phyloP scores from a whole-genome alignment of 1,140 invertebrate genomes.

The Chelonus insularis region DNA sequence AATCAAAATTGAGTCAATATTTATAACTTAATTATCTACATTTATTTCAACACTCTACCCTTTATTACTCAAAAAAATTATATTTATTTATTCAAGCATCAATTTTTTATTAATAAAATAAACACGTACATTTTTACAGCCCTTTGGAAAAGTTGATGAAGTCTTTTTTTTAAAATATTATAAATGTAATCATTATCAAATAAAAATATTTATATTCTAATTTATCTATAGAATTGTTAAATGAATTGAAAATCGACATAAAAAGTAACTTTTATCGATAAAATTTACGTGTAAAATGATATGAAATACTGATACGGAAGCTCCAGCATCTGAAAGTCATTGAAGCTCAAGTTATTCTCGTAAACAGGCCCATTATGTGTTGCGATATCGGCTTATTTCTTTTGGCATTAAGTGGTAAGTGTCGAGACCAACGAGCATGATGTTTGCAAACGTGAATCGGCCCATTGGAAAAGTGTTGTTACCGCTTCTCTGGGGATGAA shows the following conservation, averaged over 20 bases:
- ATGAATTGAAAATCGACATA: not conserved
- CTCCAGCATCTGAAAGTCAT: not conserved
- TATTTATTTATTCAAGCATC: too few species aligned
- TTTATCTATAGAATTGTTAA: too few species aligned
- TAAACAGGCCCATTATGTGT: conserved; percentile 5
- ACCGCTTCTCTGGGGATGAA: conserved; percentile 6
- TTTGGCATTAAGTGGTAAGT: conserved; percentile 7
- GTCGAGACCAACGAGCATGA: not conserved
- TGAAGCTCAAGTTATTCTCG: conserved; percentile 5
- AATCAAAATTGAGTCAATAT: too few species aligned
- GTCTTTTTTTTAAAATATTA: too few species aligned
- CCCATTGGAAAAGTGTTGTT: not conserved
- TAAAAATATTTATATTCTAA: too few species aligned
- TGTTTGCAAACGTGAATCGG: conserved; percentile 5
- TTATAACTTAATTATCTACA: too few species aligned
- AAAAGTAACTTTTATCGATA: not conserved
- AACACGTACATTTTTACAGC: too few species aligned
- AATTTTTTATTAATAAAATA: too few species aligned
- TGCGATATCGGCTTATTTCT: conserved; percentile 21
- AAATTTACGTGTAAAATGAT: conserved; percentile 1
- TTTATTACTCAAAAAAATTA: too few species aligned
- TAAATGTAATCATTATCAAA: too few species aligned
- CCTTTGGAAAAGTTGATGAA: too few species aligned
- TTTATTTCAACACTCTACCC: too few species aligned
- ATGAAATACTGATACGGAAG: conserved; percentile 1